phyloP scores from a whole-genome alignment of 2,888 invertebrate species.

The Nephrocerus scutellatus region DNA sequence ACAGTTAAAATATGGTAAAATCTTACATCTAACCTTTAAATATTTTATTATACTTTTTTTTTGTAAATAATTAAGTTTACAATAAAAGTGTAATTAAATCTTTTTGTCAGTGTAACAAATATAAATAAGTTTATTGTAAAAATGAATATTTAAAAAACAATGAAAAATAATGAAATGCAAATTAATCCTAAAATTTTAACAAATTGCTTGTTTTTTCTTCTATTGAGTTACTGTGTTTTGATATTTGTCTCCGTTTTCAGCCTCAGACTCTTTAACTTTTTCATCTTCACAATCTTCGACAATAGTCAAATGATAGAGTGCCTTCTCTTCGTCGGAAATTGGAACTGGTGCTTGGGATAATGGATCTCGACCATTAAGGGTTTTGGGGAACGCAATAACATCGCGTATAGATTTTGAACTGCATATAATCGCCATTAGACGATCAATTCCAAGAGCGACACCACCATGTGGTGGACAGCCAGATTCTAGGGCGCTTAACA shows the following conservation, averaged over 20 bases:
- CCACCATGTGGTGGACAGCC: constrained; percentile 99
- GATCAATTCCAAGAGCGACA: constrained; percentile 84
- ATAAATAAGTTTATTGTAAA: too few relatives aligned
- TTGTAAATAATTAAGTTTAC: too few relatives aligned
- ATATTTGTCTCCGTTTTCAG: constrained; percentile 36
- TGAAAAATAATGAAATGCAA: too few relatives aligned
- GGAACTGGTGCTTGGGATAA: constrained; percentile 79
- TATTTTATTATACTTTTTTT: too few relatives aligned
- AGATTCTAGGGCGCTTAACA: constrained; percentile 79
- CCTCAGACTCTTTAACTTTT: constrained; percentile 20
- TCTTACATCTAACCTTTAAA: too few relatives aligned
- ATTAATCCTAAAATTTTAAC: too few relatives aligned
- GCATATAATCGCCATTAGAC: constrained; percentile 72
- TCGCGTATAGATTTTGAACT: constrained; percentile 76
- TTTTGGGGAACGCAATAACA: constrained; percentile 98
- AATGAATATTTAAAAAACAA: too few relatives aligned
- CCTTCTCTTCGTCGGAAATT: constrained; percentile 64
- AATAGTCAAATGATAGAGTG: constrained; percentile 59
- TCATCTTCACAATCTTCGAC: constrained; percentile 22
- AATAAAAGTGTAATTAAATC: too few relatives aligned
- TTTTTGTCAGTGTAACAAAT: too few relatives aligned
- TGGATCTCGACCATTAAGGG: constrained; percentile 80
- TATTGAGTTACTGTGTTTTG: too few relatives aligned
- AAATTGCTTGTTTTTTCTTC: too few relatives aligned
- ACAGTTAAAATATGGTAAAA: too few relatives aligned